These are phyloP conservation scores for Arvicola amphibius DNA, from an alignment of 2,797 vertebrate genomes.

Conservation along the genomic window DNA sequence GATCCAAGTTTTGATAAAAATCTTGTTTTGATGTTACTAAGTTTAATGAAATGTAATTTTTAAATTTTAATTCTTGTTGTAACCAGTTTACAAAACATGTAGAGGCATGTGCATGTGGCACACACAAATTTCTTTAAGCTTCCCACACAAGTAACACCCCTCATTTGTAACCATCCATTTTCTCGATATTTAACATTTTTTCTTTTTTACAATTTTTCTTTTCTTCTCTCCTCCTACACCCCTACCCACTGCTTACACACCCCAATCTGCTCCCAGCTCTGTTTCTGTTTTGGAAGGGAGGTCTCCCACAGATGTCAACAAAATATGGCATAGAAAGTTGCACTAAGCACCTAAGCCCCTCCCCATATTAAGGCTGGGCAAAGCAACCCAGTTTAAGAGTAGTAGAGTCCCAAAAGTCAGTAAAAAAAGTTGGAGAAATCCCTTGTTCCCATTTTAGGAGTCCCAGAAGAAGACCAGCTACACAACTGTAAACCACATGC, in stretches of 20 bases:
- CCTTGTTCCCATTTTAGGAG: background rate
- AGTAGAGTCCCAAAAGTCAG: background rate
- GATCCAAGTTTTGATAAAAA: background rate
- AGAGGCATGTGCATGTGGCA: background rate
- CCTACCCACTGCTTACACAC: background rate
- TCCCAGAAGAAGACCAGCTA: background rate
- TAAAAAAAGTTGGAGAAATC: background rate
- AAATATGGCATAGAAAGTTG: background rate
- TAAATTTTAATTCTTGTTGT: background rate
- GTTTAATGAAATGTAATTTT: constrained; percentile 6
- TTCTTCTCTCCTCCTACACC: background rate
- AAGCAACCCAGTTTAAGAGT: background rate
- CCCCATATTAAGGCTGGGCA: background rate
- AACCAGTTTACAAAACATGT: background rate
- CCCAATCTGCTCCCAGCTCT: background rate
- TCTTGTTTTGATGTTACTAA: background rate
- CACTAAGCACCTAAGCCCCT: background rate
- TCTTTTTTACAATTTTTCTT: background rate
- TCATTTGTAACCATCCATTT: background rate
- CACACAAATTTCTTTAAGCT: background rate
- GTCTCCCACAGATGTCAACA: background rate
- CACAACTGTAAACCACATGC: background rate
- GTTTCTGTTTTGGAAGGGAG: background rate
- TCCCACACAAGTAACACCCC: background rate
- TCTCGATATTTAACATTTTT: background rate